These are phyloP conservation scores for Arothron firmamentum DNA, from an alignment of 2,113 vertebrate genomes.

Conservation along the genomic window DNA sequence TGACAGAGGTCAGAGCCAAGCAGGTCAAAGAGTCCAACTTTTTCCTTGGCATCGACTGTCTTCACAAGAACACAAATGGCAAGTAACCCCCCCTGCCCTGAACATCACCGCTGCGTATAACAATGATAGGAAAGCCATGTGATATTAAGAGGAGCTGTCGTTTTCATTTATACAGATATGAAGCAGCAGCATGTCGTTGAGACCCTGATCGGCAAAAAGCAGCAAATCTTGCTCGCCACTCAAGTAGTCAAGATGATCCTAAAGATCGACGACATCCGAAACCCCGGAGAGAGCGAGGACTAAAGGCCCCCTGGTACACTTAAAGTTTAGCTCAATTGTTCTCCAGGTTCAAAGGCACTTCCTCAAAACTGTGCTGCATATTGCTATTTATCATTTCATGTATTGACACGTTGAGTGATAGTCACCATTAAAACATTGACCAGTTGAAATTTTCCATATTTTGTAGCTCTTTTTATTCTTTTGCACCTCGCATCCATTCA, in stretches of 20 bases:
- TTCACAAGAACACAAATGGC: constrained; percentile 91
- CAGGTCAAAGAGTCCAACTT: constrained; percentile 90
- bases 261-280: constrained; percentile 96
- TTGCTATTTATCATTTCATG: constrained; percentile 78
- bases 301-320: constrained; percentile 51
- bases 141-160: neutral
- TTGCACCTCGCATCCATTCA: neutral
- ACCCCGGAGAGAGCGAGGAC: constrained; percentile 89
- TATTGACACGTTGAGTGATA: constrained; percentile 56
- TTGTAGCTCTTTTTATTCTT: neutral
- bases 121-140: neutral
- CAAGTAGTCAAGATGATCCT: constrained; percentile 98
- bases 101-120: neutral
- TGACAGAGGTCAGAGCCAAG: constrained; percentile 88
- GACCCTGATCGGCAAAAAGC: constrained; percentile 96
- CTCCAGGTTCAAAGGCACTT: constrained; percentile 55
- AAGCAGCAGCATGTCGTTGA: constrained; percentile 96
- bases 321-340: constrained; percentile 7
- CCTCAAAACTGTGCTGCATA: constrained; percentile 48
- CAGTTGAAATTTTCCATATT: constrained; percentile 23
- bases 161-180: constrained; percentile 82
- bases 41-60: constrained; percentile 91
- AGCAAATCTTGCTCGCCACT: constrained; percentile 92
- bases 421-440: constrained; percentile 71
- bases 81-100: constrained; percentile 20